Conservation (phyloP, 1,140 invertebrate genomes). For the Bicyclus anynana region DNA sequence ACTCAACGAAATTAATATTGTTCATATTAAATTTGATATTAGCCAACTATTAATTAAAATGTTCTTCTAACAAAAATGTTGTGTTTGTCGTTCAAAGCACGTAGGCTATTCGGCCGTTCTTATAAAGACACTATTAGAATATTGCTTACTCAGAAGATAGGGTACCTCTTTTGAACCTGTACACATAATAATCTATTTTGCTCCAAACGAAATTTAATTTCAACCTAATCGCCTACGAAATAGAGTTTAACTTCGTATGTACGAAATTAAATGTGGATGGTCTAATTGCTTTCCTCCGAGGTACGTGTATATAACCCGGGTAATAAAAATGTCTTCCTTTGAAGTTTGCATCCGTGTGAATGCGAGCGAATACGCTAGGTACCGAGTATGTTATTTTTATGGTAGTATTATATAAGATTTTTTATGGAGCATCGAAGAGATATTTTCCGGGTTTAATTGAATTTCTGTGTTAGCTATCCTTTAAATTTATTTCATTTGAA, state of each 20-base stretch:
- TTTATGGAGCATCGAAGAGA: not conserved
- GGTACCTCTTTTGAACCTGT: not conserved
- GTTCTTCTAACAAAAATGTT: too few species aligned
- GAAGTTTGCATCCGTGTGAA: conserved; percentile 14
- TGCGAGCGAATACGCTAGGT: not conserved
- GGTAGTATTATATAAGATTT: not conserved
- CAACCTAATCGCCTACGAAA: not conserved
- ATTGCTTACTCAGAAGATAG: not conserved
- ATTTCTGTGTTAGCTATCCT: not conserved
- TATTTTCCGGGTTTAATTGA: not conserved
- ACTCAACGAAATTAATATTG: too few species aligned
- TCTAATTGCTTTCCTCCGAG: not conserved
- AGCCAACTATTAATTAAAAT: too few species aligned
- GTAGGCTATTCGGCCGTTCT: not conserved
- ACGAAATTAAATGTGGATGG: not conserved
- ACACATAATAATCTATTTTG: not conserved
- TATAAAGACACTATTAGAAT: not conserved
- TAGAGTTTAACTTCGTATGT: not conserved
- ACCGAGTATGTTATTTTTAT: not conserved
- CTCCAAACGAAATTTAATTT: not conserved
- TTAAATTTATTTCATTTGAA: not conserved
- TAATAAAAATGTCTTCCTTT: conserved; percentile 33
- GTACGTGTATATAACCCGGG: conserved; percentile 1
- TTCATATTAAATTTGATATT: too few species aligned
- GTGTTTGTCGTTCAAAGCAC: not conserved